Base-by-base conservation (phyloP, 1,140 invertebrate genomes). In the Brachionus rubens region DNA sequence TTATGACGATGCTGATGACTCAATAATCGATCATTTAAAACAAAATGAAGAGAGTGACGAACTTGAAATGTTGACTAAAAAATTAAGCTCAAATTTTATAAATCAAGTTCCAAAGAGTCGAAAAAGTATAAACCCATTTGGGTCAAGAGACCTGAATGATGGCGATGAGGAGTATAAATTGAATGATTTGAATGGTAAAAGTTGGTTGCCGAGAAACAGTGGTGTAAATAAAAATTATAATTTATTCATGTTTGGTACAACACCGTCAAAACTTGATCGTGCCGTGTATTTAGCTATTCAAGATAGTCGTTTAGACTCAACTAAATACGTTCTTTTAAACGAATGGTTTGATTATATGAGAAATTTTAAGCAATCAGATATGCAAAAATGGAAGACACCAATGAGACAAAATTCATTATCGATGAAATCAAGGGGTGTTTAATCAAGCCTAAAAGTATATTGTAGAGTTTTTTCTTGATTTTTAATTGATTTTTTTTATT, bases 331-430 rank as follows among this genome's bases (percentile, higher is more conserved):
- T 16, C 28, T 72, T 72, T 41, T 72, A 12, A 40, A 10, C 5
- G 68, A 48, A 48, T 72, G 68, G 68, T 54, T 40, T 21, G 14
- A 50, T 33, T 50, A 30, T 41, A 48, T 72, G 43, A 48, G 24
- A 48, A 72, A 41, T 50, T 43, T 41, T 4, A 72, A 54, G 33
- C 68, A 72, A 40, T 36, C 46, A 33, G 68, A 72, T 41, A 72
- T 72, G 68, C 46, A 72, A 19, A 48, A 72, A 40, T 72, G 68
- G 68, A 48, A 26, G 28, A 72, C 68, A 41, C 68, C 68, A 10
- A 40, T 72, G 16, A 48, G 68, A 24, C 68, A 54, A 28, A 72
- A 72, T 72, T 28, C 19, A 10, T 21, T 43, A 33, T 16, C 36
- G 10, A 59, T 59, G 54, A 59, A 30, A 59, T 59, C 54, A 19